phyloP scores from a whole-genome alignment of 2,797 vertebrate genomes.

The Alauda arvensis region DNA sequence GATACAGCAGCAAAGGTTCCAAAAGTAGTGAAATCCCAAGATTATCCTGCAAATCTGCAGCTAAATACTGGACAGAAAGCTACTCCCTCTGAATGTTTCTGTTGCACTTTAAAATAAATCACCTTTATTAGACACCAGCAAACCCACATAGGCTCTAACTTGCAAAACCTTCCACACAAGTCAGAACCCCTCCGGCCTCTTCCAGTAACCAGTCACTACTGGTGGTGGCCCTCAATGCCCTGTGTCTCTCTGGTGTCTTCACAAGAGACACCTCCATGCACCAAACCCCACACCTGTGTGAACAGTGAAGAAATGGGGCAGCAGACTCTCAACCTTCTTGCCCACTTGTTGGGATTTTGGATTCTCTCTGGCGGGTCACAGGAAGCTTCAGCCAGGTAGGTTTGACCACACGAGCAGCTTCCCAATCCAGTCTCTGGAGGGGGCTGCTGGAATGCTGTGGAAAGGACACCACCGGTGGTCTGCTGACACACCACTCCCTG shows the following conservation, averaged over 20 bases:
- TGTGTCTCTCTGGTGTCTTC: background rate
- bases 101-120: background rate
- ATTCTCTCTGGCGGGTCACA: background rate
- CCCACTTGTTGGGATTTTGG: background rate
- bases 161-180: rapidly evolving
- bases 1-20: background rate
- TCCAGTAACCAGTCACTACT: background rate
- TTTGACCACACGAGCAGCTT: background rate
- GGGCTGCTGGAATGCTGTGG: background rate
- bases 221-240: background rate
- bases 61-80: background rate
- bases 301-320: background rate
- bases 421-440: rapidly evolving
- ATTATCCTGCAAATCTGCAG: background rate
- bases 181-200: background rate
- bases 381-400: background rate
- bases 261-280: background rate
- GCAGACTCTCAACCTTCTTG: background rate
- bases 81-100: background rate
- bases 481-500: background rate
- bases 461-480: background rate
- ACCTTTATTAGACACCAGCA: background rate
- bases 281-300: background rate
- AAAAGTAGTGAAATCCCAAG: background rate
- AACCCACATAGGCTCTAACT: background rate